phyloP scores from a whole-genome alignment of 2,113 vertebrate species.

The Melozone crissalis region DNA sequence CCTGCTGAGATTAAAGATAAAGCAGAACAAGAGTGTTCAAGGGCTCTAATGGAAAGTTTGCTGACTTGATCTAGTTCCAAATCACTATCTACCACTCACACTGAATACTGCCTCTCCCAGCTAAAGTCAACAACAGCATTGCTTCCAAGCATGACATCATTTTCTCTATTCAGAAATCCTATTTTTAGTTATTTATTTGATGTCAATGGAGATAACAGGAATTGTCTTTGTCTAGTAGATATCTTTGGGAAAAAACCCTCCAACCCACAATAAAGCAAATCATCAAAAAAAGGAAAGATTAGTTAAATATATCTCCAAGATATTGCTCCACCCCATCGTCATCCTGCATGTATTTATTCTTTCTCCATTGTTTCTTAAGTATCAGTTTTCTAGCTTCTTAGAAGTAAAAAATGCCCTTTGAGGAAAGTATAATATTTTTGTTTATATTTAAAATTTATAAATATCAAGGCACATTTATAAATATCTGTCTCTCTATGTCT shows the following conservation, averaged over 20 bases:
- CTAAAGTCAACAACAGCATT: background rate
- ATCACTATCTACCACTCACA: background rate
- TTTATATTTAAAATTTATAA: background rate
- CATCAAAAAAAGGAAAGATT: background rate
- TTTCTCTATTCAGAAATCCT: background rate
- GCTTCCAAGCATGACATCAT: background rate
- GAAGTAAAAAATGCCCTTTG: background rate
- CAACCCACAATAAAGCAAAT: background rate
- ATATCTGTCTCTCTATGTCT: background rate
- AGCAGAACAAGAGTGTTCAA: background rate
- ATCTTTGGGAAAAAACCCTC: background rate
- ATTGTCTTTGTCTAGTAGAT: background rate
- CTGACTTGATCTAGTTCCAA: background rate
- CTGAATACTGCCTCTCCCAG: background rate
- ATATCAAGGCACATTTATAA: background rate
- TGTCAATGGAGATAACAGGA: background rate
- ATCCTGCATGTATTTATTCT: background rate
- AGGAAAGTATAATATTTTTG: background rate
- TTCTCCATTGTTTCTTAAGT: conserved; percentile 17
- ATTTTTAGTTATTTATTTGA: conserved; percentile 35
- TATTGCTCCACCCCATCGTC: background rate
- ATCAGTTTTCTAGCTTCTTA: background rate
- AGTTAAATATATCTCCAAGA: background rate
- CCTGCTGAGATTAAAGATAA: background rate
- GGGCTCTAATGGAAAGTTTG: background rate